Evolutionary conservation across 2,113 vertebrate species (phyloP).

Genomic region (Cinclus mexicanus): DNA sequence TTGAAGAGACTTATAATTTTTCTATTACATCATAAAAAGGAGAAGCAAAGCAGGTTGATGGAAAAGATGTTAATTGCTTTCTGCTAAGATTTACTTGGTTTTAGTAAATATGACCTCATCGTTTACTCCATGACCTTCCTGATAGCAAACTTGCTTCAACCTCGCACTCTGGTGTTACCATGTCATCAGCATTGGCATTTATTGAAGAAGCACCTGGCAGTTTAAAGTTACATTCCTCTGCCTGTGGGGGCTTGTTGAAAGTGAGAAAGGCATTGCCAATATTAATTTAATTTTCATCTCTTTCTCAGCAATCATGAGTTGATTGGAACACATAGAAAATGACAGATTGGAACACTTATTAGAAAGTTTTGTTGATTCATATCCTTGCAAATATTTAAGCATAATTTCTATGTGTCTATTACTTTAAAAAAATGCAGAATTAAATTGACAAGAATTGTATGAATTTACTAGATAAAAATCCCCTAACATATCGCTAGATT

Average conservation of each 20-base stretch:
- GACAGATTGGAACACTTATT: background rate
- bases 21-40: background rate
- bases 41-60: background rate
- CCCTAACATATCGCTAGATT: background rate
- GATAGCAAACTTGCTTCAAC: background rate
- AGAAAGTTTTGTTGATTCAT: background rate
- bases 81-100: background rate
- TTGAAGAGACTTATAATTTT: background rate
- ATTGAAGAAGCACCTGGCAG: background rate
- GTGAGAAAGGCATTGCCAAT: background rate
- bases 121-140: background rate
- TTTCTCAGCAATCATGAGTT: background rate
- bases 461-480: background rate
- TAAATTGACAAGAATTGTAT: background rate
- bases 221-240: background rate
- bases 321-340: background rate
- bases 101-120: background rate
- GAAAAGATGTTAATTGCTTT: background rate
- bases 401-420: background rate
- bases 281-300: background rate
- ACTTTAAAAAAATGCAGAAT: background rate
- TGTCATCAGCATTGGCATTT: background rate
- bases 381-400: background rate
- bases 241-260: background rate
- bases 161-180: background rate